Conservation (phyloP, 1,140 invertebrate genomes). For the Magallana gigas region DNA sequence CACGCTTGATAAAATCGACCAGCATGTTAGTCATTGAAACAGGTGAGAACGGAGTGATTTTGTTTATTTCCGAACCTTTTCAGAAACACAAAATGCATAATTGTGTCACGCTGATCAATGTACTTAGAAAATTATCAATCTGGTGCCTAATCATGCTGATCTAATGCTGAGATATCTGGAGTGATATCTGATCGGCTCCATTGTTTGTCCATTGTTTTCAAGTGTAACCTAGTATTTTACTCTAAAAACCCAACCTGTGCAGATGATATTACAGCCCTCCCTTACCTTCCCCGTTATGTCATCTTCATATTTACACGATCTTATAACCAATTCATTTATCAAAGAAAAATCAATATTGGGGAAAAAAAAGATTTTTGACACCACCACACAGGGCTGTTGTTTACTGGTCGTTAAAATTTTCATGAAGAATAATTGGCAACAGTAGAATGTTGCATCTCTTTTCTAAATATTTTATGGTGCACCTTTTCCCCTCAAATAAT, state of each 20-base stretch:
- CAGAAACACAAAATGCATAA: neutral
- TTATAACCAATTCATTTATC: constrained; percentile 21
- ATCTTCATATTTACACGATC: neutral
- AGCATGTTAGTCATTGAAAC: neutral
- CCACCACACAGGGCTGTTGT: neutral
- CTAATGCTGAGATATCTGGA: constrained; percentile 12
- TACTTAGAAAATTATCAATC: constrained; percentile 30
- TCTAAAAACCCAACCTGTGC: neutral
- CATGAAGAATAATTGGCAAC: neutral
- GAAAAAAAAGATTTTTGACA: neutral
- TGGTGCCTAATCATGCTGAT: constrained; percentile 10
- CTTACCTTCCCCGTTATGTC: neutral
- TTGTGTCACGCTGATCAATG: neutral
- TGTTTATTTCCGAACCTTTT: neutral
- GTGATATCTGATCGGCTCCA: constrained; percentile 10
- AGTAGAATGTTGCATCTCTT: neutral
- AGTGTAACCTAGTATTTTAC: constrained; percentile 1
- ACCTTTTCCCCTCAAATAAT: neutral
- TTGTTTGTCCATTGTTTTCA: constrained; percentile 11
- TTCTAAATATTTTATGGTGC: neutral
- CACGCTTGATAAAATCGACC: neutral
- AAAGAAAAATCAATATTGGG: constrained; percentile 2
- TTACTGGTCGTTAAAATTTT: neutral
- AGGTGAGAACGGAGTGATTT: constrained; percentile 27
- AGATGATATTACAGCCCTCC: neutral